A percentile compares a stretch with the other conserved stretches of the same genome.
Evolutionary conservation across 2,888 invertebrate species (phyloP).

Genomic region (Blera fallax): DNA sequence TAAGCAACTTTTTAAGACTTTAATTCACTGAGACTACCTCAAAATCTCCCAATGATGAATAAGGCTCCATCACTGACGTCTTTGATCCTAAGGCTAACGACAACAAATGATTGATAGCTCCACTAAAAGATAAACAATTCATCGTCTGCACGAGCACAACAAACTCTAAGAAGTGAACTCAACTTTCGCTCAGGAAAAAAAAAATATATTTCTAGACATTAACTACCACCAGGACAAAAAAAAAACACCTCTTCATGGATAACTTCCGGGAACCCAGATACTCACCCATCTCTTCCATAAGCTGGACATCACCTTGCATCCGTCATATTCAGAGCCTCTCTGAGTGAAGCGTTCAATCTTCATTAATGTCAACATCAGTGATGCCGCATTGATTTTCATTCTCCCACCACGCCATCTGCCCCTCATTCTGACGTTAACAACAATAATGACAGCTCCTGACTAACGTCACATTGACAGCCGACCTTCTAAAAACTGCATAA

Average conservation of each 20-base stretch:
- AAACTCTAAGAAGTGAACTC: too few relatives aligned
- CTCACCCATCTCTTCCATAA: neutral
- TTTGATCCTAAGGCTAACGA: neutral
- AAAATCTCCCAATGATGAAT: neutral
- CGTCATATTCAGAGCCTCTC: constrained; percentile 35
- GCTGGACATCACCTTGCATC: constrained; percentile 41
- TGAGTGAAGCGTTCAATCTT: constrained; percentile 55
- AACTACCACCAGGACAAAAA: neutral
- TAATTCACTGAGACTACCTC: neutral
- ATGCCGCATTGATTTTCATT: constrained; percentile 40
- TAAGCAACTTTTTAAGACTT: neutral
- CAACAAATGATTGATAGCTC: constrained; percentile 31
- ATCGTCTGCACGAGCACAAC: neutral
- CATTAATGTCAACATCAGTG: constrained; percentile 60
- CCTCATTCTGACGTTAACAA: constrained; percentile 10
- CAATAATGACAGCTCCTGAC: constrained; percentile 50
- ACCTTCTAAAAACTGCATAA: constrained; percentile 26
- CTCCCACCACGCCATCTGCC: neutral
- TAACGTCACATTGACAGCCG: constrained; percentile 33
- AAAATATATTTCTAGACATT: neutral
- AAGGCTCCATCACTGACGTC: neutral
- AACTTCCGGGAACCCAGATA: neutral
- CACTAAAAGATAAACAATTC: constrained; percentile 16
- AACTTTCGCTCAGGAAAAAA: neutral
- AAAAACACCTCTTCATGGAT: neutral